These are phyloP conservation scores for Piliocolobus tephrosceles DNA, from an alignment of 2,113 vertebrate genomes.

Conservation along the genomic window DNA sequence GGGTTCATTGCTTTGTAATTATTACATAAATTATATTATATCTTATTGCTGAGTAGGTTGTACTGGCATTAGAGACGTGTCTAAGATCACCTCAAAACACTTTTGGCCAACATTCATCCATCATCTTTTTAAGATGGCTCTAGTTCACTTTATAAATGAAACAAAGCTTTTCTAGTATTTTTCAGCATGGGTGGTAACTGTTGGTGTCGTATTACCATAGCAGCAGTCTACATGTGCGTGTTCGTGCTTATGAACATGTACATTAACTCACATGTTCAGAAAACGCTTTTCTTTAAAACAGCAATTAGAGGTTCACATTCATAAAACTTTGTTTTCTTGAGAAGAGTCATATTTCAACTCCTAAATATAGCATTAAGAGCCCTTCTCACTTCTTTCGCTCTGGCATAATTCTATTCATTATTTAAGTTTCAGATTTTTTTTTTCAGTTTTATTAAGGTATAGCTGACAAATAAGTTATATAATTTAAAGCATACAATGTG, in stretches of 20 bases:
- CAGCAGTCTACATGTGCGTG: too few species aligned
- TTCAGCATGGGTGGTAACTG: background rate
- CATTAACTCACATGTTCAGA: background rate
- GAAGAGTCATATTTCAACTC: background rate
- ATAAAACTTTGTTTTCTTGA: background rate
- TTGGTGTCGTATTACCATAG: background rate
- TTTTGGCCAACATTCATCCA: background rate
- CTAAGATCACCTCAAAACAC: background rate
- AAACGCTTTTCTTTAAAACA: background rate
- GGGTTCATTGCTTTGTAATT: background rate
- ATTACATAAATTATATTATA: background rate
- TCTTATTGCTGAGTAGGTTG: background rate
- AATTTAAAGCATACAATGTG: background rate
- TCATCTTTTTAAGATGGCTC: background rate
- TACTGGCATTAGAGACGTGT: background rate
- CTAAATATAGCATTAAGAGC: background rate
- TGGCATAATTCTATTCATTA: conserved; percentile 17
- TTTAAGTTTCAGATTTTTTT: background rate
- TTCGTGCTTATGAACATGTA: background rate
- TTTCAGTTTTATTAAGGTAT: too few species aligned
- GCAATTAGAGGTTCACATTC: background rate
- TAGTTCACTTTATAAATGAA: background rate
- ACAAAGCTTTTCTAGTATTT: background rate
- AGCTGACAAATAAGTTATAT: background rate
- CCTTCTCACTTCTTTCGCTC: background rate